Conservation (phyloP, 2,113 vertebrate species). For the Leucopsar rothschildi region DNA sequence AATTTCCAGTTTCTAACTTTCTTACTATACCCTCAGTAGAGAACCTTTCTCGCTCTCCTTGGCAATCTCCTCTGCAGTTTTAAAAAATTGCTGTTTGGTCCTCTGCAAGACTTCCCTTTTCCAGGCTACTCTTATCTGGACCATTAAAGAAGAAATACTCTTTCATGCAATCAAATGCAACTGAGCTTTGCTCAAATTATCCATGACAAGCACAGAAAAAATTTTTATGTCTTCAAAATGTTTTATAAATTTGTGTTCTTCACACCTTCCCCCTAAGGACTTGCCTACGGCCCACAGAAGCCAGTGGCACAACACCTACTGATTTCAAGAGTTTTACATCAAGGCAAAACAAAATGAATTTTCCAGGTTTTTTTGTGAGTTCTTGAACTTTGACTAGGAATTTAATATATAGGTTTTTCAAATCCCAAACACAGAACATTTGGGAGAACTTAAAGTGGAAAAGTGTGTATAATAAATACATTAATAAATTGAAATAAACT, state of each 20-base stretch:
- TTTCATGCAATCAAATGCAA: neutral
- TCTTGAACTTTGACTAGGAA: neutral
- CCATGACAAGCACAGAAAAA: neutral
- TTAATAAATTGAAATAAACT: neutral
- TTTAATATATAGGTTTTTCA: neutral
- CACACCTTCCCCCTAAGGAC: neutral
- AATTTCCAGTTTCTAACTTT: neutral
- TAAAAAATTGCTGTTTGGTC: neutral
- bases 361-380: accelerated
- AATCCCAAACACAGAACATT: neutral
- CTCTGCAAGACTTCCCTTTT: neutral
- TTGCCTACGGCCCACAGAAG: neutral
- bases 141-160: neutral
- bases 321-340: neutral
- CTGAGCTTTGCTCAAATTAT: neutral
- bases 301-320: neutral
- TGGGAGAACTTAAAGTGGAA: neutral
- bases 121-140: neutral
- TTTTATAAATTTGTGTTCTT: neutral
- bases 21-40: neutral
- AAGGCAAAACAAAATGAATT: neutral
- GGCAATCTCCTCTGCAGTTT: neutral
- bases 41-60: neutral
- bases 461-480: neutral
- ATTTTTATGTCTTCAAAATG: neutral